phyloP scores from a whole-genome alignment of 2,113 vertebrate genomes.

The Dolichotis patagonum region DNA sequence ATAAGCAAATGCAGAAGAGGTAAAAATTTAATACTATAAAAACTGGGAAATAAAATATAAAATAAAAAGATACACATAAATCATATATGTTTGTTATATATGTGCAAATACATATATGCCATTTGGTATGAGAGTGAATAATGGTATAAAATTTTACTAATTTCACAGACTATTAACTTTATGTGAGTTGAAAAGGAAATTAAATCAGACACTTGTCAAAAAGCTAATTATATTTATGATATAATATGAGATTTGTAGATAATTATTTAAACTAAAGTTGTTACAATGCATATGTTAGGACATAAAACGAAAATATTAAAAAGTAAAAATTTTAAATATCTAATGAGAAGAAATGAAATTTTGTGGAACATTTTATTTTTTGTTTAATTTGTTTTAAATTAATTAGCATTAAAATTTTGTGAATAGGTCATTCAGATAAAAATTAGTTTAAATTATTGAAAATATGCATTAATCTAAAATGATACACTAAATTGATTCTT shows the following conservation, averaged over 20 bases:
- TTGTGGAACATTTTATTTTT: background rate
- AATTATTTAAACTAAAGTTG: background rate
- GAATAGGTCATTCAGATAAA: background rate
- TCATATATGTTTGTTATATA: background rate
- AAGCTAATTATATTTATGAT: background rate
- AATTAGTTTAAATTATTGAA: background rate
- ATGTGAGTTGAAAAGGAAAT: background rate
- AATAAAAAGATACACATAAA: background rate
- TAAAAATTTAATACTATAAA: background rate
- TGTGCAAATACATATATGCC: background rate
- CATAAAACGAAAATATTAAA: background rate
- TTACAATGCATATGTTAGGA: background rate
- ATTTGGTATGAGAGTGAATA: background rate
- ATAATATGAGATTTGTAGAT: background rate
- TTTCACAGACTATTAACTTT: background rate
- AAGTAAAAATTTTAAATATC: background rate
- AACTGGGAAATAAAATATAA: background rate
- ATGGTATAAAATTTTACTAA: background rate
- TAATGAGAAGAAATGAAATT: background rate
- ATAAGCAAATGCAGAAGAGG: background rate
- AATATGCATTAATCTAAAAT: background rate
- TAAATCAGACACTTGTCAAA: background rate
- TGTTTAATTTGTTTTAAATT: background rate
- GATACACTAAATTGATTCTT: background rate
- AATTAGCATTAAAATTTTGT: background rate